Evolutionary conservation across 2,113 vertebrate genomes (phyloP).

Genomic region (Notarius lentiginosus): DNA sequence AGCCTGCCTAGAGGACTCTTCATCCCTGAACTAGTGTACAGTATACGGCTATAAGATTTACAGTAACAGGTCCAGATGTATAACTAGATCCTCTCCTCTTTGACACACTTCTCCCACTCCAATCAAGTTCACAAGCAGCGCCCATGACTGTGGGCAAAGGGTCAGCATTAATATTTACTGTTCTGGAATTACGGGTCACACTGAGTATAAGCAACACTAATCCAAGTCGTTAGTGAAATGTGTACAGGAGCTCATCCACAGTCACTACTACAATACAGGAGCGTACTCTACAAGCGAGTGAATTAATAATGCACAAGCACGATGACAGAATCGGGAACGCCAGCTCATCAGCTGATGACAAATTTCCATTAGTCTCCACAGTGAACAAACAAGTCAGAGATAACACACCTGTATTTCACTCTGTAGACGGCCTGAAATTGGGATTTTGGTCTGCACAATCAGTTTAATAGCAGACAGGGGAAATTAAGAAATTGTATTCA

Average conservation of each 20-base stretch:
- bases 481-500: background rate
- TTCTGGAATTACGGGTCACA: slow-evolving; percentile 34
- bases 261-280: background rate
- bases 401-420: too few relatives aligned
- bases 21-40: background rate
- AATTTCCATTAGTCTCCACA: slow-evolving; percentile 7
- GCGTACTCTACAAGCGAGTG: background rate
- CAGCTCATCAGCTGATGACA: background rate
- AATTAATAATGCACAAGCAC: slow-evolving; percentile 16
- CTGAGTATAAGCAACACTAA: slow-evolving; percentile 9
- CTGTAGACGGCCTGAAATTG: background rate
- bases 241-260: background rate
- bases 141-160: background rate
- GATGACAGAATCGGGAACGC: background rate
- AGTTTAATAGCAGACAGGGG: background rate
- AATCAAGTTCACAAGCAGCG: slow-evolving; percentile 28
- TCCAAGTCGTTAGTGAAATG: slow-evolving; percentile 13
- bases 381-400: background rate
- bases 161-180: slow-evolving; percentile 18
- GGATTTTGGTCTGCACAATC: background rate
- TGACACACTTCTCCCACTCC: slow-evolving; percentile 38
- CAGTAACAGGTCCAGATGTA: slow-evolving; percentile 4
- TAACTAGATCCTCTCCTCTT: slow-evolving; percentile 24
- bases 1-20: background rate
- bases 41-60: background rate